phyloP scores from a whole-genome alignment of 2,113 vertebrate genomes.

The Lepus americanus region DNA sequence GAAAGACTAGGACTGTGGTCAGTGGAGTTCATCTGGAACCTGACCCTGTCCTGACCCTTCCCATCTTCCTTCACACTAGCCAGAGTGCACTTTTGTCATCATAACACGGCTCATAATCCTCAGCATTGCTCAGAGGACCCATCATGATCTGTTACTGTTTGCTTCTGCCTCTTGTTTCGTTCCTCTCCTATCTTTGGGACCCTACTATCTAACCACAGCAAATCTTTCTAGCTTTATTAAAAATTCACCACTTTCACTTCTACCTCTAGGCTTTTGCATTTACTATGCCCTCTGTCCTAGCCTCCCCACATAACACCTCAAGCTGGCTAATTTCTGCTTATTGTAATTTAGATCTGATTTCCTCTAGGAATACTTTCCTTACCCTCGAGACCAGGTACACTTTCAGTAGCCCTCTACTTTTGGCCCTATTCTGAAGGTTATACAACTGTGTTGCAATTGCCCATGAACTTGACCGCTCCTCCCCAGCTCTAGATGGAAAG shows the following conservation, averaged over 20 bases:
- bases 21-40: neutral
- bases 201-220: neutral
- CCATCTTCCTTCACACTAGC: neutral
- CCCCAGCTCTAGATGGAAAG: neutral
- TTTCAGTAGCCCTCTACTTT: neutral
- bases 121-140: neutral
- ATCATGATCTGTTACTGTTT: neutral
- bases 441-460: neutral
- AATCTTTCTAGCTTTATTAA: neutral
- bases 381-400: neutral
- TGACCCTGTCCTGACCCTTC: neutral
- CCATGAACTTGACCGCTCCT: neutral
- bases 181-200: neutral
- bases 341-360: constrained; percentile 12
- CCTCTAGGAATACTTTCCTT: neutral
- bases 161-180: neutral
- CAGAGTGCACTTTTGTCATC: neutral
- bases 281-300: neutral
- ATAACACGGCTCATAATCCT: neutral
- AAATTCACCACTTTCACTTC: neutral
- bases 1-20: neutral
- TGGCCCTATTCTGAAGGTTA: neutral
- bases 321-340: neutral
- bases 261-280: neutral
- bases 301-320: neutral